Percentiles rank a stretch among this genome's conserved stretches.
phyloP scores from a whole-genome alignment of 2,888 invertebrate species.

The Ennomos erosarius region DNA sequence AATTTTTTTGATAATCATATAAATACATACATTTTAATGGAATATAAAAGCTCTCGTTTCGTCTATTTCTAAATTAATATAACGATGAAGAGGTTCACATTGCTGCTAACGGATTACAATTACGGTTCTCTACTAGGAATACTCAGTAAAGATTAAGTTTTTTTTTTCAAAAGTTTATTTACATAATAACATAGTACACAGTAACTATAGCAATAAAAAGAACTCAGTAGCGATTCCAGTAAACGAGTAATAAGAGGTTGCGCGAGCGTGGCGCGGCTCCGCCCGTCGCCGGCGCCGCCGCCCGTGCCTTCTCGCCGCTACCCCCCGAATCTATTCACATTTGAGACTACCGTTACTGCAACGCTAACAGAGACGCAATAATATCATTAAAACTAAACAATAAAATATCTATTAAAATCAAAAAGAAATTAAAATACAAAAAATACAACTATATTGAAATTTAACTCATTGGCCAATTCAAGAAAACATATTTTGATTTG shows the following conservation, averaged over 20 bases:
- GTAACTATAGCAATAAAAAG: conserved; percentile 66
- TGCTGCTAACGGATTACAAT: conserved; percentile 41
- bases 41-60: conserved; percentile 53
- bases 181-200: conserved; percentile 72
- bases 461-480: conserved; percentile 4
- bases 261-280: conserved; percentile 30
- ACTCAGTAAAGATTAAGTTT: conserved; percentile 55
- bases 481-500: no score
- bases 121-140: conserved; percentile 52
- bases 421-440: conserved; percentile 54
- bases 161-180: conserved; percentile 77
- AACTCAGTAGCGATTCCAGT: conserved; percentile 65
- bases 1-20: conserved; percentile 52
- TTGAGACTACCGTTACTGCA: conserved; percentile 54
- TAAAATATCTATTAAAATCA: conserved; percentile 56
- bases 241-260: conserved; percentile 43
- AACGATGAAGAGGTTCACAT: conserved; percentile 40
- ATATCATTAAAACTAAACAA: conserved; percentile 69
- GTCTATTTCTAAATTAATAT: conserved; percentile 44
- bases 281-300: conserved; percentile 25
- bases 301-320: conserved; percentile 27
- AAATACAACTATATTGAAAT: conserved; percentile 23
- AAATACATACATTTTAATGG: conserved; percentile 55
- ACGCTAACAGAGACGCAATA: conserved; percentile 66
- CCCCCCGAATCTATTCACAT: conserved; percentile 48